These are phyloP conservation scores for Drosophila differens DNA, from an alignment of 2,888 invertebrate genomes.

Conservation along the genomic window DNA sequence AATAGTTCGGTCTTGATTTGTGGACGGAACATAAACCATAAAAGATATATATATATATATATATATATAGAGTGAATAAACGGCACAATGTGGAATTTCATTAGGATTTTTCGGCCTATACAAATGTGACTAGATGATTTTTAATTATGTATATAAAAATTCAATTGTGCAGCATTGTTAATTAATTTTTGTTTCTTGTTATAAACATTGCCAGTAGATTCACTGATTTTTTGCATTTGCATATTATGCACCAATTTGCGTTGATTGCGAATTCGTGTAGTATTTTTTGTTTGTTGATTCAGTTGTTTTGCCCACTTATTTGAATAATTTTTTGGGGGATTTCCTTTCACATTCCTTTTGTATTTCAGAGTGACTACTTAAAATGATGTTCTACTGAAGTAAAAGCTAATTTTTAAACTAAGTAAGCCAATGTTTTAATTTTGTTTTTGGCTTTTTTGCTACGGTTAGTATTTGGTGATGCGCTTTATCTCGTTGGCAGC, in stretches of 20 bases:
- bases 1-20: constrained; percentile 32
- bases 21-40: constrained; percentile 72
- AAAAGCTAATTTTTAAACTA: constrained; percentile 37
- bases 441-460: constrained; percentile 21
- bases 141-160: constrained; percentile 9
- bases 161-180: constrained; percentile 41
- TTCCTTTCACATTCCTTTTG: constrained; percentile 20
- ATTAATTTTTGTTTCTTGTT: constrained; percentile 13
- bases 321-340: constrained; percentile 20
- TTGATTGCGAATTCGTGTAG: constrained; percentile 55
- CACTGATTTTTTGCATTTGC: constrained; percentile 21
- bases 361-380: constrained; percentile 37
- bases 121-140: constrained; percentile 49
- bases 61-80: constrained; percentile 22
- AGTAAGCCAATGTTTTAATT: constrained; percentile 26
- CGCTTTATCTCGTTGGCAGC: constrained; percentile 76
- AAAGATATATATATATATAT: constrained; percentile 5
- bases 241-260: constrained; percentile 45
- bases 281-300: constrained; percentile 16
- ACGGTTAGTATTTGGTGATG: constrained; percentile 40
- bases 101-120: constrained; percentile 20
- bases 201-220: constrained; percentile 27
- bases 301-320: constrained; percentile 21
- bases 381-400: constrained; percentile 39
- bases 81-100: constrained; percentile 43